A percentile compares a stretch with the other conserved stretches of the same genome.
phyloP scores from a whole-genome alignment of 92 coral and sea anemone species.

The Porites evermanni region DNA sequence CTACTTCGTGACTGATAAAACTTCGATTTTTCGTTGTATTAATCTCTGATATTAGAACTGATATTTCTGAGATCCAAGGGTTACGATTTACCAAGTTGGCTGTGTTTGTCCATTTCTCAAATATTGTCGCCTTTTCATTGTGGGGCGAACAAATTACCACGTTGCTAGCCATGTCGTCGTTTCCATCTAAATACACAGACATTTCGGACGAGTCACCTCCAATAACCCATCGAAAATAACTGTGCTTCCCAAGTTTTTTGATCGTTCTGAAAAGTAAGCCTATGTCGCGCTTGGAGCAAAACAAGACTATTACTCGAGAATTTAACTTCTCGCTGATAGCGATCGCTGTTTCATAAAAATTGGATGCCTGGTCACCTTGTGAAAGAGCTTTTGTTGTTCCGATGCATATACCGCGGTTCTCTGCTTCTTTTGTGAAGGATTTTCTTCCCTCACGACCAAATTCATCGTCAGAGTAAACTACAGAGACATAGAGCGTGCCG shows the following conservation, averaged over 20 bases:
- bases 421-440: conserved; percentile 48
- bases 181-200: conserved; percentile 56
- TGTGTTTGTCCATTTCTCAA: conserved; percentile 45
- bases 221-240: conserved; percentile 57
- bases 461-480: conserved; percentile 71
- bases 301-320: conserved; percentile 59
- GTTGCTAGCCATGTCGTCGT: conserved; percentile 50
- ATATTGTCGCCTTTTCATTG: conserved; percentile 27
- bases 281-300: conserved; percentile 67
- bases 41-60: not conserved
- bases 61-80: conserved; percentile 63
- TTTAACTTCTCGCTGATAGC: conserved; percentile 36
- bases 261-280: conserved; percentile 35
- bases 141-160: conserved; percentile 56
- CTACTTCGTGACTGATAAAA: not conserved
- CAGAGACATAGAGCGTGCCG: conserved; percentile 65
- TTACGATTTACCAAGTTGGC: conserved; percentile 27
- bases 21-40: conserved; percentile 13
- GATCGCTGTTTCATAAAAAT: conserved; percentile 10
- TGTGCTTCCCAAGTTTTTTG: conserved; percentile 32
- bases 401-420: conserved; percentile 43
- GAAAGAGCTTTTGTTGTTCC: conserved; percentile 53
- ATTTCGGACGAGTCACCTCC: conserved; percentile 68
- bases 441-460: conserved; percentile 67
- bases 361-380: conserved; percentile 31